phyloP scores from a whole-genome alignment of 2,113 vertebrate species.

The Sclerurus mexicanus region DNA sequence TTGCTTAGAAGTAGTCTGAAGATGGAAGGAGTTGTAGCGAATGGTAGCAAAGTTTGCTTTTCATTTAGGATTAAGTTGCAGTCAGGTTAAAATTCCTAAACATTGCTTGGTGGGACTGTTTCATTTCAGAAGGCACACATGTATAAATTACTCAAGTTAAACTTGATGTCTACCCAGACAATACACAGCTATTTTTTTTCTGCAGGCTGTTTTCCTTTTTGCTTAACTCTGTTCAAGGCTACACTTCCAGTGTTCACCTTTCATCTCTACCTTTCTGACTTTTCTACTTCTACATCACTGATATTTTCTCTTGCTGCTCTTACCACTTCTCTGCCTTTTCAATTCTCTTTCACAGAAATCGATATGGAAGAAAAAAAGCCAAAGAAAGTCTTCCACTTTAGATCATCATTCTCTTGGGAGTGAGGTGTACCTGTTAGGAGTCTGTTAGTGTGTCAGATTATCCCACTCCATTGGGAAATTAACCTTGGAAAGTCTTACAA shows the following conservation, averaged over 20 bases:
- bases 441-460: not conserved
- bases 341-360: not conserved
- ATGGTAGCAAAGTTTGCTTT: not conserved
- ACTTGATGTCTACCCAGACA: not conserved
- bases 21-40: not conserved
- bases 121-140: not conserved
- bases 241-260: not conserved
- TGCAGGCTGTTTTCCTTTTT: not conserved
- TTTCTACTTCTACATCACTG: not conserved
- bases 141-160: not conserved
- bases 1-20: not conserved
- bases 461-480: not conserved
- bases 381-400: not conserved
- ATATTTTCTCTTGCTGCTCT: not conserved
- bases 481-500: not conserved
- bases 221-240: not conserved
- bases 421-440: not conserved
- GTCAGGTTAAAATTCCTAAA: not conserved
- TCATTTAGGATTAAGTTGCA: not conserved
- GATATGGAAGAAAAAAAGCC: not conserved
- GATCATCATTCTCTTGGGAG: not conserved
- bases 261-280: not conserved
- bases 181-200: not conserved
- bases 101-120: not conserved
- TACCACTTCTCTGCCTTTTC: not conserved